These are phyloP conservation scores for Scartelaos histophorus DNA, from an alignment of 2,113 vertebrate genomes.

Conservation along the genomic window DNA sequence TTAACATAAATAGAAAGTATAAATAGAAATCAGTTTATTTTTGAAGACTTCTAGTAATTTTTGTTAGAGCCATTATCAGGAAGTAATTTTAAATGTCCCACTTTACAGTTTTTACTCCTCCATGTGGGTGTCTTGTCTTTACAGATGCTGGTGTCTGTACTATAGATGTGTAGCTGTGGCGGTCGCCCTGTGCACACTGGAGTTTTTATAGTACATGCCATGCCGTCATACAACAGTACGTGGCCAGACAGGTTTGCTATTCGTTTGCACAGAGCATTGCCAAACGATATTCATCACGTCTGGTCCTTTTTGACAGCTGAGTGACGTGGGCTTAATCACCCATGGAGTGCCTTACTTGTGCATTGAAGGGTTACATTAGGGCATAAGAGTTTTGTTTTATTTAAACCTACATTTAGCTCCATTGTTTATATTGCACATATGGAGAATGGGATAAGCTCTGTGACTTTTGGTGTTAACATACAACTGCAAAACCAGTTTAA, in stretches of 20 bases:
- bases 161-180: conserved; percentile 37
- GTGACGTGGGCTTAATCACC: conserved; percentile 26
- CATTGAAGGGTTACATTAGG: conserved; percentile 8
- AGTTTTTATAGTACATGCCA: background rate
- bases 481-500: background rate
- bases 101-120: background rate
- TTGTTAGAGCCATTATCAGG: background rate
- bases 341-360: conserved; percentile 33
- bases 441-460: background rate
- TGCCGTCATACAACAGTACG: conserved; percentile 16
- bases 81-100: background rate
- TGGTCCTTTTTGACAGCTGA: conserved; percentile 47
- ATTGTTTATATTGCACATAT: background rate
- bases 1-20: no score
- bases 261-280: conserved; percentile 49
- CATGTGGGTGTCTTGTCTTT: conserved; percentile 18
- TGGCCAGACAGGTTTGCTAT: conserved; percentile 34
- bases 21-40: no score
- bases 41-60: no score
- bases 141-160: conserved; percentile 50
- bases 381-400: background rate
- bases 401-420: background rate
- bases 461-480: background rate
- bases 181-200: conserved; percentile 17
- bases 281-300: conserved; percentile 61